A percentile compares a stretch with the other conserved stretches of the same genome.
Conservation (phyloP, 2,888 invertebrate species). For the Agrochola litura region DNA sequence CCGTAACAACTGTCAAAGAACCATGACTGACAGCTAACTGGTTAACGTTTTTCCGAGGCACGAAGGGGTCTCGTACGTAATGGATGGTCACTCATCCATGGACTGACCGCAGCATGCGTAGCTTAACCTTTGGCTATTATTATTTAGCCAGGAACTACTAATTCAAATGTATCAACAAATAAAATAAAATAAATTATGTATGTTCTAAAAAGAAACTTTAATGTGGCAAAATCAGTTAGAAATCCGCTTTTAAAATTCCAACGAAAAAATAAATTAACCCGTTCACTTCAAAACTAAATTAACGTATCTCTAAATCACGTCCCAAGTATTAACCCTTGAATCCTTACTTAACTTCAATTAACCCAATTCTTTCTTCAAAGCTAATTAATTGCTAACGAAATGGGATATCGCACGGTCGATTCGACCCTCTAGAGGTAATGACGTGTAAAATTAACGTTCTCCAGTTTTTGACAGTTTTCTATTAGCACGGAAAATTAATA, state of each 20-base stretch:
- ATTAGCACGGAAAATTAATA: slow-evolving; percentile 68
- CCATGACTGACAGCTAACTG: too few species aligned
- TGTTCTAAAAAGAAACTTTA: background rate
- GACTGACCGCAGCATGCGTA: too few species aligned
- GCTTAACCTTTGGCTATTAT: too few species aligned
- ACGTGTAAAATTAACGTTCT: slow-evolving; percentile 68
- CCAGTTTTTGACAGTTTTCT: slow-evolving; percentile 71
- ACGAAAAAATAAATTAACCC: slow-evolving; percentile 10
- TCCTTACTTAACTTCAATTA: slow-evolving; percentile 63
- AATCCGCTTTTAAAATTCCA: slow-evolving; percentile 1
- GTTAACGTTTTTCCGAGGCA: too few species aligned
- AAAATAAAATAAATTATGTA: too few species aligned
- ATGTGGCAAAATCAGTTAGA: background rate
- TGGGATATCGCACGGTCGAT: slow-evolving; percentile 64
- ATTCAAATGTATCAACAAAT: background rate
- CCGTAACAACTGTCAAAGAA: too few species aligned
- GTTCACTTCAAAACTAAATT: slow-evolving; percentile 32
- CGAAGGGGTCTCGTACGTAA: too few species aligned
- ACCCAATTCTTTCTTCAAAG: slow-evolving; percentile 63
- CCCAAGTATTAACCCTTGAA: slow-evolving; percentile 47
- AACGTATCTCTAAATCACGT: slow-evolving; percentile 36
- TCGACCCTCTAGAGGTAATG: slow-evolving; percentile 63
- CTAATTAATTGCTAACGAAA: slow-evolving; percentile 66
- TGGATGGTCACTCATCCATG: too few species aligned
- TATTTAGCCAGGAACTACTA: too few species aligned